A percentile compares a stretch with the other conserved stretches of the same genome.
Conservation (phyloP, 2,113 vertebrate species). For the Cephalopterus ornatus region DNA sequence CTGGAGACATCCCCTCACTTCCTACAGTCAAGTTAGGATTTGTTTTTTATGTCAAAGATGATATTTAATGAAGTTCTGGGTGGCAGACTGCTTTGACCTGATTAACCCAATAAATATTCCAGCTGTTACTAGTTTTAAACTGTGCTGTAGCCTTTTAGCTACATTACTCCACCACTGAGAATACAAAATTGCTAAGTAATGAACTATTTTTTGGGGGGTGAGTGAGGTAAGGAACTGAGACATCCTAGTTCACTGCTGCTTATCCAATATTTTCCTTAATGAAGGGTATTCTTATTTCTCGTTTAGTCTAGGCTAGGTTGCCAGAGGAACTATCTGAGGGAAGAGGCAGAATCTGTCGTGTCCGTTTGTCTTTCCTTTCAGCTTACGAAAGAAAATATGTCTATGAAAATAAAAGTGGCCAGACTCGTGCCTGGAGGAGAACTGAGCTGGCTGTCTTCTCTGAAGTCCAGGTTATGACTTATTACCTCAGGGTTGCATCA, state of each 20-base stretch:
- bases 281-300: background rate
- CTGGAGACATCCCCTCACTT: background rate
- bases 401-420: background rate
- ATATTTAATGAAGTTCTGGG: conserved; percentile 47
- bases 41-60: conserved; percentile 57
- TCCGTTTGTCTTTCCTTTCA: background rate
- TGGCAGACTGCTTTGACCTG: background rate
- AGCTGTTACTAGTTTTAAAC: background rate
- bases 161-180: background rate
- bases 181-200: background rate
- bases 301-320: background rate
- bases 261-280: background rate
- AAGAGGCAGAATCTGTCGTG: background rate
- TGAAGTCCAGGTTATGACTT: background rate
- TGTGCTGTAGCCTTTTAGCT: background rate
- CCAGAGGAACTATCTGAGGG: background rate
- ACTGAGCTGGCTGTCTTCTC: background rate
- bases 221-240: background rate
- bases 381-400: background rate
- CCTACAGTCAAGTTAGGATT: conserved; percentile 9
- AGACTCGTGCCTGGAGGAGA: background rate
- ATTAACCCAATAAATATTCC: conserved; percentile 42
- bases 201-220: background rate
- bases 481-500: background rate
- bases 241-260: background rate